Evolutionary conservation across 2,797 vertebrate genomes (phyloP).

Genomic region (Sternarchorhynchus goeldii): DNA sequence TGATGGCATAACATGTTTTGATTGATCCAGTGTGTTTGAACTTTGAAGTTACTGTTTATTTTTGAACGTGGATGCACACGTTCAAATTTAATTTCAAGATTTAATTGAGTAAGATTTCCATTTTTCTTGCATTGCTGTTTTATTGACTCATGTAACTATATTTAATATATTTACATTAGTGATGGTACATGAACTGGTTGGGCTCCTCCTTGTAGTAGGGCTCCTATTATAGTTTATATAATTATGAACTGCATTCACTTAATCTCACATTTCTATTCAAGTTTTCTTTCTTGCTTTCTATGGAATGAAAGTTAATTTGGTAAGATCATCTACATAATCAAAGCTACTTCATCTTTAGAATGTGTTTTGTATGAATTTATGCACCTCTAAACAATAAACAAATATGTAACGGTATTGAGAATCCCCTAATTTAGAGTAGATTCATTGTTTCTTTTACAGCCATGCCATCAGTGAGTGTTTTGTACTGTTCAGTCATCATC

Average conservation of each 20-base stretch:
- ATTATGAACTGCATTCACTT: slow-evolving; percentile 6
- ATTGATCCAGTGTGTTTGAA: too few species aligned
- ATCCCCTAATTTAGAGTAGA: too few species aligned
- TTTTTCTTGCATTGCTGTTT: too few species aligned
- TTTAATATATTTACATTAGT: too few species aligned
- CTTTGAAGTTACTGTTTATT: too few species aligned
- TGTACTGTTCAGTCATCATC: neutral
- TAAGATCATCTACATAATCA: slow-evolving; percentile 55
- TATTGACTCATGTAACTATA: too few species aligned
- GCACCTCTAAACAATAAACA: too few species aligned
- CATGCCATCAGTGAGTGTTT: slow-evolving; percentile 11
- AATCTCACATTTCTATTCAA: slow-evolving; percentile 57
- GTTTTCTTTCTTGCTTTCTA: slow-evolving; percentile 52
- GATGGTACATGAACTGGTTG: too few species aligned
- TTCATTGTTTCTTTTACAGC: neutral
- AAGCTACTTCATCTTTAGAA: slow-evolving; percentile 5
- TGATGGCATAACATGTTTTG: too few species aligned
- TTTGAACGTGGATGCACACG: too few species aligned
- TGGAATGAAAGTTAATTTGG: slow-evolving; percentile 59
- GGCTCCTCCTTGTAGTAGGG: neutral
- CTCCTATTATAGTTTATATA: neutral
- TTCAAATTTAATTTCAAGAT: too few species aligned
- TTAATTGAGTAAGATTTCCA: too few species aligned
- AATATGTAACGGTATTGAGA: neutral
- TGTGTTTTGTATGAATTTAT: neutral